Evolutionary conservation across 2,113 vertebrate genomes (phyloP).

Genomic region (Channa maculata): DNA sequence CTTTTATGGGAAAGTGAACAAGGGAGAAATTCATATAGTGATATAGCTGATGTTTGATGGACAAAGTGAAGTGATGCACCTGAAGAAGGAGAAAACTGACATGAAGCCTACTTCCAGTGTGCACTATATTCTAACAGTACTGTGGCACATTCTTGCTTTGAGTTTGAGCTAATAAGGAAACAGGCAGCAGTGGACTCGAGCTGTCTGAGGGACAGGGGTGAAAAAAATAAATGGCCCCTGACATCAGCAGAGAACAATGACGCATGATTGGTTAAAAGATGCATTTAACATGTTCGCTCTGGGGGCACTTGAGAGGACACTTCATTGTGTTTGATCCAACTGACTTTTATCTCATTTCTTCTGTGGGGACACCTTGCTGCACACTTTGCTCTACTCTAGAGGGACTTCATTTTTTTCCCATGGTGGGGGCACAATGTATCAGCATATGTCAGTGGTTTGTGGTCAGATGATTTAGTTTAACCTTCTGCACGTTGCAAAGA

Average conservation of each 20-base stretch:
- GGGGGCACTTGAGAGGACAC: too few relatives aligned
- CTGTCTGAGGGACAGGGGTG: constrained; percentile 8
- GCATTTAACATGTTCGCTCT: too few relatives aligned
- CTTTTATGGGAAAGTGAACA: constrained; percentile 28
- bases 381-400: too few relatives aligned
- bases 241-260: too few relatives aligned
- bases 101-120: not conserved
- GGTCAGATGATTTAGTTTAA: not conserved
- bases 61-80: not conserved
- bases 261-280: too few relatives aligned
- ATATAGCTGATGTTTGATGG: not conserved
- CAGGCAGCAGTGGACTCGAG: constrained; percentile 13
- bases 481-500: not conserved
- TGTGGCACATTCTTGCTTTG: constrained; percentile 27
- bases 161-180: constrained; percentile 10
- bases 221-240: too few relatives aligned
- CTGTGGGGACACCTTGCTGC: too few relatives aligned
- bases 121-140: not conserved
- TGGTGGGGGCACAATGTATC: too few relatives aligned
- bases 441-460: too few relatives aligned
- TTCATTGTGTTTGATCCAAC: too few relatives aligned
- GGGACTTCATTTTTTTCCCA: too few relatives aligned
- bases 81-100: not conserved
- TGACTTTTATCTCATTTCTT: too few relatives aligned
- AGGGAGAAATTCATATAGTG: constrained; percentile 9